Evolutionary conservation across 1,140 invertebrate genomes (phyloP), one percentile per base, ranked within the genome.

Genomic region (Pinna nobilis): DNA sequence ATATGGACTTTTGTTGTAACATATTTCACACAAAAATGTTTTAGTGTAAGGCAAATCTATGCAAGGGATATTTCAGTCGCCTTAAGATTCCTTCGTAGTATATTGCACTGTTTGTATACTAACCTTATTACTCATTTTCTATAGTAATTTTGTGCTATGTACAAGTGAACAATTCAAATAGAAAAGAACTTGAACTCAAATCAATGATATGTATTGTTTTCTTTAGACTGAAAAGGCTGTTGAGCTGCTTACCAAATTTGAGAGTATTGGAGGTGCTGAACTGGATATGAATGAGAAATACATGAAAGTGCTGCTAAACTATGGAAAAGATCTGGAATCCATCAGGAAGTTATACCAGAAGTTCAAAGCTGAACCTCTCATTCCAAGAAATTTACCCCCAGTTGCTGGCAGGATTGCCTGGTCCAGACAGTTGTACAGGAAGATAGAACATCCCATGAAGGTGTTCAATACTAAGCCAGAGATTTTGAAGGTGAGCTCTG

Each of bases 261-360:
- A 89, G 50, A 80, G 74, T 44, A 87, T 90, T 32, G 76, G 78
- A 11, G 84, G 84, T 18, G 84, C 85, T 20, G 80, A 89, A 59
- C 76, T 90, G 15, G 84, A 90, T 76, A 80, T 89, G 68, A 84
- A 84, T 51, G 94, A 96, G 83, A 97, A 98, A 88, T 97, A 97
- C 81, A 92, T 93, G 28, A 88, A 94, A 25, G 94, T 98, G 3
- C 88, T 96, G 7, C 93, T 92, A 76, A 94, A 95, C 82, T 95
- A 95, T 76, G 94, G 95, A 59, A 93, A 92, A 69, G 95, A 97
- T 89, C 92, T 98, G 1, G 95, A 97, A 74, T 92, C 94, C 71
- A 95, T 96, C 93, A 55, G 95, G 93, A 90, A 89, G 73, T 77
- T 90, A 5, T 91, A 90, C 81, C 89, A 90, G 78, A 88, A 88